Conservation (phyloP, 2,888 invertebrate species). For the Drosophila conformis region DNA sequence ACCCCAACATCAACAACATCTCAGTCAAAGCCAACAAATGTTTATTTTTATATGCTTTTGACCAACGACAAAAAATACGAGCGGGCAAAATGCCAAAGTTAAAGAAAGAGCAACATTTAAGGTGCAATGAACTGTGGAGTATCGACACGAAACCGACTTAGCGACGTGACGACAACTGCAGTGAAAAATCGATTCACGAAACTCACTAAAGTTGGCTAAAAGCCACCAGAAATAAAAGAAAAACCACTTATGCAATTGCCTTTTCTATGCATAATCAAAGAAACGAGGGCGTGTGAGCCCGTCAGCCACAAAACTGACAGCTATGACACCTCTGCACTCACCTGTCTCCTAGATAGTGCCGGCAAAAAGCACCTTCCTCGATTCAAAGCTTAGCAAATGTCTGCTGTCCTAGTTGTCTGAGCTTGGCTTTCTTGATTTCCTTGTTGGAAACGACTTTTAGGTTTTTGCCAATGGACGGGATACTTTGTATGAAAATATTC, state of each 20-base stretch:
- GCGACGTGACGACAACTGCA: conserved; percentile 56
- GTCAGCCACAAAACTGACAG: conserved; percentile 37
- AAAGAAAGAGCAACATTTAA: conserved; percentile 13
- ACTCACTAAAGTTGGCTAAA: conserved; percentile 29
- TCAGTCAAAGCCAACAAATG: conserved; percentile 18
- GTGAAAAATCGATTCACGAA: conserved; percentile 54
- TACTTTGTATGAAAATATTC: neutral
- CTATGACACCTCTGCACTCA: conserved; percentile 21
- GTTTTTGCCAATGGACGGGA: too few relatives aligned
- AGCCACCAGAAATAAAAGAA: conserved; percentile 18
- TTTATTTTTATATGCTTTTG: conserved; percentile 36
- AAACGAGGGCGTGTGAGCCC: conserved; percentile 54
- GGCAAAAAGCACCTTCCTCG: neutral
- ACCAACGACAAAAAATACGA: conserved; percentile 41
- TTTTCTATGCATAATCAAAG: conserved; percentile 44
- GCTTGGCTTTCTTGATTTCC: neutral
- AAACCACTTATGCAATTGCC: conserved; percentile 51
- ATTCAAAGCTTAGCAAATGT: neutral
- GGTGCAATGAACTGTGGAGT: conserved; percentile 45
- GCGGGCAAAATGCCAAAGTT: conserved; percentile 1
- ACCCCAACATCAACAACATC: conserved; percentile 16
- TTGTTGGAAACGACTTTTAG: neutral
- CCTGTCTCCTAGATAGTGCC: conserved; percentile 2
- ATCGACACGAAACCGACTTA: conserved; percentile 27
- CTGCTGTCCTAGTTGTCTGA: neutral